These are phyloP conservation scores for Drosophila varians DNA, from an alignment of 1,140 invertebrate species.

Conservation along the genomic window DNA sequence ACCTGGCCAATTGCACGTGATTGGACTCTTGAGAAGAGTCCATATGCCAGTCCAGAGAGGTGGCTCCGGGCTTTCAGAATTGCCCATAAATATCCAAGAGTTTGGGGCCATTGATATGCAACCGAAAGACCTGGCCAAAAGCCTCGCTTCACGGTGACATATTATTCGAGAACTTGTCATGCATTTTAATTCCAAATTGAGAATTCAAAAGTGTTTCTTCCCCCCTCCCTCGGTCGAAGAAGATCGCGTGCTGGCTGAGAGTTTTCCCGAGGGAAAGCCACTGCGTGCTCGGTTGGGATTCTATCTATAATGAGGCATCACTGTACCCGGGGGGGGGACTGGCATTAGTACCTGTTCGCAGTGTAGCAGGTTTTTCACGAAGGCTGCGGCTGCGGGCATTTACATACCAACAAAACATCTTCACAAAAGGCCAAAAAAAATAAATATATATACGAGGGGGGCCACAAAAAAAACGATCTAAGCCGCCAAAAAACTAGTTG, in stretches of 20 bases:
- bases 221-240: neutral
- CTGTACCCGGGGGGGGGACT: slow-evolving; percentile 7
- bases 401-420: slow-evolving; percentile 38
- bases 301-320: slow-evolving; percentile 40
- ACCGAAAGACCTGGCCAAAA: neutral
- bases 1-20: slow-evolving; percentile 49
- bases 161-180: slow-evolving; percentile 12
- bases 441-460: neutral
- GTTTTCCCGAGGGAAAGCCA: slow-evolving; percentile 65
- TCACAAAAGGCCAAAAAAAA: slow-evolving; percentile 41
- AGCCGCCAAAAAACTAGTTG: slow-evolving; percentile 1
- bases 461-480: neutral
- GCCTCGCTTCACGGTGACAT: slow-evolving; percentile 13
- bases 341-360: slow-evolving; percentile 1
- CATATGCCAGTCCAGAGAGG: slow-evolving; percentile 64
- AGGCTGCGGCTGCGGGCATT: slow-evolving; percentile 30
- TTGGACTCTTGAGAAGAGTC: slow-evolving; percentile 1
- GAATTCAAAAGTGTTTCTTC: neutral
- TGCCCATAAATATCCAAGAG: slow-evolving; percentile 53
- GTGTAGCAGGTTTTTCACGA: slow-evolving; percentile 23
- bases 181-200: slow-evolving; percentile 47
- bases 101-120: slow-evolving; percentile 22
- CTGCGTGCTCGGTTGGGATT: slow-evolving; percentile 35
- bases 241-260: slow-evolving; percentile 44
- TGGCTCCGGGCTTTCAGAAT: slow-evolving; percentile 39